Percentiles rank a stretch among this genome's conserved stretches.
These are phyloP conservation scores for Sigmodon hispidus DNA, from an alignment of 2,113 vertebrate species.

Conservation along the genomic window DNA sequence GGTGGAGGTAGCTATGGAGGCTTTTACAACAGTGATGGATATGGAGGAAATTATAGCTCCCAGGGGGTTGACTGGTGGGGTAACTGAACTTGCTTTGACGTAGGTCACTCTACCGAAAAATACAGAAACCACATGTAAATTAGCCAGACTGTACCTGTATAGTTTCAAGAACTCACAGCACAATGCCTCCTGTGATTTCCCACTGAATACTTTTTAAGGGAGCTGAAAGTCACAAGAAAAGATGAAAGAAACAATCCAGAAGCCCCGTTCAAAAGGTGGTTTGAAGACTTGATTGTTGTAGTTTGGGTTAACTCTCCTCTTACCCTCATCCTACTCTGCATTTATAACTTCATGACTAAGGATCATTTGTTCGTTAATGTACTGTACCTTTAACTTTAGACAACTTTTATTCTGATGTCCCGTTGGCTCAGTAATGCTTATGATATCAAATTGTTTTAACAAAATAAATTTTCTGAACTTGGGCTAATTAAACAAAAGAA, in stretches of 20 bases:
- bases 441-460: slow-evolving; percentile 95
- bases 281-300: slow-evolving; percentile 92
- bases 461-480: slow-evolving; percentile 87
- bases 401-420: slow-evolving; percentile 96
- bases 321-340: slow-evolving; percentile 87
- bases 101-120: slow-evolving; percentile 93
- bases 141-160: slow-evolving; percentile 99
- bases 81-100: slow-evolving; percentile 81
- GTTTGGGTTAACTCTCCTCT: slow-evolving; percentile 93
- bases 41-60: slow-evolving; percentile 96
- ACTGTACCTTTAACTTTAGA: slow-evolving; percentile 99
- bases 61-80: slow-evolving; percentile 94
- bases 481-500: background rate
- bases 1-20: slow-evolving; percentile 95
- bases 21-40: slow-evolving; percentile 97
- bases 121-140: slow-evolving; percentile 99
- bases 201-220: slow-evolving; percentile 90
- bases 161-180: slow-evolving; percentile 99
- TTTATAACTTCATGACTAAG: slow-evolving; percentile 96
- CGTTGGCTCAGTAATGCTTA: slow-evolving; percentile 97
- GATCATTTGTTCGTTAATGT: slow-evolving; percentile 99
- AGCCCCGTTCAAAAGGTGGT: slow-evolving; percentile 90
- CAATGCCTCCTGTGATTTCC: slow-evolving; percentile 99
- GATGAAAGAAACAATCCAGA: slow-evolving; percentile 85
- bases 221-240: slow-evolving; percentile 91